Percentiles rank a stretch among this genome's conserved stretches.
Conservation (phyloP, 2,113 vertebrate genomes). For the Puntigrus tetrazona region DNA sequence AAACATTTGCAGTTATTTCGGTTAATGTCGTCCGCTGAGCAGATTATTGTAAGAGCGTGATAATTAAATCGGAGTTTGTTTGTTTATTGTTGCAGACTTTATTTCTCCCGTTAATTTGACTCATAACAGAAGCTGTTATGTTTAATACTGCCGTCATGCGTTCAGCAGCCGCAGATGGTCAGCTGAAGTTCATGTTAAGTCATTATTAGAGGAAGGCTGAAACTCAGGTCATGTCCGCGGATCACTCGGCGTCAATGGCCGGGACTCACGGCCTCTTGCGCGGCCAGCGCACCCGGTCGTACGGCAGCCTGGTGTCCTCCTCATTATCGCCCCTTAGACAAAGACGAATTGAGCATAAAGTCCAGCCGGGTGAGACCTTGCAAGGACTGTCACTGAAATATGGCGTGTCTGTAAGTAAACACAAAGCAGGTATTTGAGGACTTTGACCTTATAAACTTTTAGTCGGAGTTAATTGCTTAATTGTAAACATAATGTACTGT, state of each 20-base stretch:
- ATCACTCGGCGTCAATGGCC: constrained; percentile 34
- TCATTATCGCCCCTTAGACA: constrained; percentile 73
- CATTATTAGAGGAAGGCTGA: not conserved
- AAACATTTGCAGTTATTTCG: not conserved
- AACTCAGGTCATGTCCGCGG: constrained; percentile 67
- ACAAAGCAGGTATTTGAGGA: not conserved
- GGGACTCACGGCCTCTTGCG: constrained; percentile 64
- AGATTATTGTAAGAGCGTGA: not conserved
- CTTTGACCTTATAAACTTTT: not conserved
- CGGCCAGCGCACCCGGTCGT: constrained; percentile 76
- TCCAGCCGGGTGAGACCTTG: constrained; percentile 85
- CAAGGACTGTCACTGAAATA: constrained; percentile 88
- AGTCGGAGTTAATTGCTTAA: not conserved
- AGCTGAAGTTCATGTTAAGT: not conserved
- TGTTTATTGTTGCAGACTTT: not conserved
- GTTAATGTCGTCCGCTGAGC: not conserved
- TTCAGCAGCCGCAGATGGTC: not conserved
- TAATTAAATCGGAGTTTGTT: not conserved
- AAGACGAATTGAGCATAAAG: constrained; percentile 76
- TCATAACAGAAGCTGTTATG: not conserved
- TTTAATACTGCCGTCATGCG: not conserved
- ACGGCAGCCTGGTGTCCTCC: constrained; percentile 83
- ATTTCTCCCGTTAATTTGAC: not conserved
- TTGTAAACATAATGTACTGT: not conserved
- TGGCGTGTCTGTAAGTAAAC: constrained; percentile 83